A percentile compares a stretch with the other conserved stretches of the same genome.
These are phyloP conservation scores for Corynorhinus townsendii DNA, from an alignment of 2,113 vertebrate genomes.

Conservation along the genomic window DNA sequence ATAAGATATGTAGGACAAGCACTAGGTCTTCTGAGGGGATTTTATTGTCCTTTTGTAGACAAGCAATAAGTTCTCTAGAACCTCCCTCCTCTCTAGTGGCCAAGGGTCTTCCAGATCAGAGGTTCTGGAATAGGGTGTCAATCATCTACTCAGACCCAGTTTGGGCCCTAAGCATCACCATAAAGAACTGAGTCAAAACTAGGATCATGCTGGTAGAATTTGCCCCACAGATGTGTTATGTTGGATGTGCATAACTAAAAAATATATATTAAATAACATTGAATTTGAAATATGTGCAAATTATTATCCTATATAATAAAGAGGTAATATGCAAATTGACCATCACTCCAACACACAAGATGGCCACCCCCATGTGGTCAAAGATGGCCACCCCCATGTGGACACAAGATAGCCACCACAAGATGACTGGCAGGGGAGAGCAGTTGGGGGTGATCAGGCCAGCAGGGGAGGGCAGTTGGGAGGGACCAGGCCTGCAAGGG, in stretches of 20 bases:
- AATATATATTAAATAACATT: background rate
- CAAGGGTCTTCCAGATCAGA: background rate
- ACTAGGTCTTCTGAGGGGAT: background rate
- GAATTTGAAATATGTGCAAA: background rate
- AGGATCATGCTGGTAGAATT: background rate
- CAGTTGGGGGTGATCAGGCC: too few relatives aligned
- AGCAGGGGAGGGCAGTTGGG: too few relatives aligned
- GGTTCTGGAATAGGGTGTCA: fast-evolving
- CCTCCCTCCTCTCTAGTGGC: background rate
- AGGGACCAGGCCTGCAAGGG: too few relatives aligned
- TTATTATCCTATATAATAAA: background rate
- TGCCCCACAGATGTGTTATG: background rate
- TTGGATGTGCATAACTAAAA: background rate
- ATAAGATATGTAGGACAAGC: background rate
- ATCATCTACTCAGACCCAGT: background rate
- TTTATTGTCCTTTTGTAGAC: background rate
- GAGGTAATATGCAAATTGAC: too few relatives aligned
- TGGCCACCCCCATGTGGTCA: too few relatives aligned
- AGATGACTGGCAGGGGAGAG: too few relatives aligned
- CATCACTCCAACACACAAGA: too few relatives aligned
- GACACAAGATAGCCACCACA: too few relatives aligned
- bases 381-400: too few relatives aligned
- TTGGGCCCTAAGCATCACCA: background rate
- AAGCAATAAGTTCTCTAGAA: background rate
- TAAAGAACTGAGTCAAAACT: background rate